Evolutionary conservation across 2,113 vertebrate genomes (phyloP), one percentile per base, ranked within the genome.

Genomic region (Varanus salvator): DNA sequence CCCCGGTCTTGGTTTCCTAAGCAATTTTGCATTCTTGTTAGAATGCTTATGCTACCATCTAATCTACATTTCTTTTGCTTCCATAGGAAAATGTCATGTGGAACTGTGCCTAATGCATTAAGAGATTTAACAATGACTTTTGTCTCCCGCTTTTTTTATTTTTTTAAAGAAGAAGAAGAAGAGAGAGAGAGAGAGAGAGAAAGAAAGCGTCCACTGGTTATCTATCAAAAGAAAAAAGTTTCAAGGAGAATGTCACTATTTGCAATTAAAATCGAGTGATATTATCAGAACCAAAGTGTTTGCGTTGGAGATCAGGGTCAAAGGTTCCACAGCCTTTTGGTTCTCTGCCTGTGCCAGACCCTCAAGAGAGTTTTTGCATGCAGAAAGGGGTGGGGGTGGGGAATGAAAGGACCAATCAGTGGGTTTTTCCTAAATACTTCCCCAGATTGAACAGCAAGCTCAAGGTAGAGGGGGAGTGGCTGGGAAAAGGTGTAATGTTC

Each of bases 171-270:
- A 54, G 54, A 54, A 54, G 52, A 54, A 54, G 52, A 54, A 54
- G 52, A 85, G 72, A 23, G 21, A 52, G 50, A 38, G 15, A 14
- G 17, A 60, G 50, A 74, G 34, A 5, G 8, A 25, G 17, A 64
- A 68, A 76, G 75, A 66, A 34, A 27, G 23, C 54, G 66, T 77
- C 27, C 21, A 4, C 80, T 68, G 81, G 34, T 88, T 94, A 52
- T 14, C 27, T 88, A 93, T 92, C 87, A 11, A 48, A 75, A 88
- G 77, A 87, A 86, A 77, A 88, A 95, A 92, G 93, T 94, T 93
- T 91, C 92, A 91, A 95, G 85, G 89, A 15, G 76, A 89, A 89
- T 76, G 81, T 83, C 69, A 34, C 21, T 69, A n/a, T 57, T 19
- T 84, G 82, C 72, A 38, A 68, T 84, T 89, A 89, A 89, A 66